These are phyloP conservation scores for Pan troglodytes DNA, from an alignment of 2,113 vertebrate species.

Conservation along the genomic window NHGRI_mPanTro3-v2.1_pri NC_072415.2:59155001-59155500, in stretches of 20 bases:
- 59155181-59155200: slow-evolving; percentile 60
- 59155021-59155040: background rate
- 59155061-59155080: slow-evolving; percentile 76
- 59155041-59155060: background rate
- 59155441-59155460: background rate
- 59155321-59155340: background rate
- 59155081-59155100: slow-evolving; percentile 75
- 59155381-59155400: slow-evolving; percentile 53
- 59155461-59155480: slow-evolving; percentile 38
- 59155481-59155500: slow-evolving; percentile 54
- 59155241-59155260: slow-evolving; percentile 44
- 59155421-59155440: slow-evolving; percentile 42
- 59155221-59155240: slow-evolving; percentile 69
- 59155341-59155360: background rate
- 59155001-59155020: background rate
- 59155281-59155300: slow-evolving; percentile 47
- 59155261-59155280: slow-evolving; percentile 61
- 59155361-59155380: background rate
- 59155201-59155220: slow-evolving; percentile 71
- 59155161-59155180: slow-evolving; percentile 52
- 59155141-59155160: slow-evolving; percentile 54
- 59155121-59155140: slow-evolving; percentile 67
- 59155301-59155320: slow-evolving; percentile 36
- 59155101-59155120: slow-evolving; percentile 72
- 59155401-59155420: slow-evolving; percentile 31